Conservation (phyloP, 2,797 vertebrate genomes). For the Heterohyrax brucei region DNA sequence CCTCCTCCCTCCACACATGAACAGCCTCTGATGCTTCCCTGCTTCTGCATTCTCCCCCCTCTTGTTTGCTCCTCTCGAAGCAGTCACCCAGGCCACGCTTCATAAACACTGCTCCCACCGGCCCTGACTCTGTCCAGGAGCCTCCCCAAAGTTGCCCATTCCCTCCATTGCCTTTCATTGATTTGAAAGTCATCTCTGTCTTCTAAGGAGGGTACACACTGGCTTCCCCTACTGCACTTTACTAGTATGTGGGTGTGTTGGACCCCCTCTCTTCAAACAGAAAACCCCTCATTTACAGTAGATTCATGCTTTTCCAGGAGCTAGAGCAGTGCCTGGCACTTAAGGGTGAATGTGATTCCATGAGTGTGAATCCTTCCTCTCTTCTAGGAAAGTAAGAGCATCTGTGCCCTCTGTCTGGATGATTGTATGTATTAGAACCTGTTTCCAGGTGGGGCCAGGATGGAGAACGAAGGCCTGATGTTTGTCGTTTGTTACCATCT, state of each 20-base stretch:
- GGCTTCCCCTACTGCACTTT: background rate
- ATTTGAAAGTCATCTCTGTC: background rate
- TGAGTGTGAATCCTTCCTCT: background rate
- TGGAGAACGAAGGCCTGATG: background rate
- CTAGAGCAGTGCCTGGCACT: background rate
- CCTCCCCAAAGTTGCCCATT: background rate
- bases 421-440: background rate
- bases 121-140: background rate
- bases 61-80: conserved; percentile 38
- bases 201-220: background rate
- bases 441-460: background rate
- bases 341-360: background rate
- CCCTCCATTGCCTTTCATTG: background rate
- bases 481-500: background rate
- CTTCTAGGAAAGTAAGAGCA: background rate
- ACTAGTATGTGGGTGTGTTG: background rate
- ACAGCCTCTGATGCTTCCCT: background rate
- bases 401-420: background rate
- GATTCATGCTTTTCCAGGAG: background rate
- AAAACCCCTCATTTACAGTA: background rate
- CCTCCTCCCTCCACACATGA: background rate
- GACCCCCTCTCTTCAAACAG: background rate
- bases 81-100: background rate
- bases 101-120: background rate
- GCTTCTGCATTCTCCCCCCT: background rate